Evolutionary conservation across 2,797 vertebrate species (phyloP), one percentile per base, ranked within the genome.

Genomic region (Alosa sapidissima): DNA sequence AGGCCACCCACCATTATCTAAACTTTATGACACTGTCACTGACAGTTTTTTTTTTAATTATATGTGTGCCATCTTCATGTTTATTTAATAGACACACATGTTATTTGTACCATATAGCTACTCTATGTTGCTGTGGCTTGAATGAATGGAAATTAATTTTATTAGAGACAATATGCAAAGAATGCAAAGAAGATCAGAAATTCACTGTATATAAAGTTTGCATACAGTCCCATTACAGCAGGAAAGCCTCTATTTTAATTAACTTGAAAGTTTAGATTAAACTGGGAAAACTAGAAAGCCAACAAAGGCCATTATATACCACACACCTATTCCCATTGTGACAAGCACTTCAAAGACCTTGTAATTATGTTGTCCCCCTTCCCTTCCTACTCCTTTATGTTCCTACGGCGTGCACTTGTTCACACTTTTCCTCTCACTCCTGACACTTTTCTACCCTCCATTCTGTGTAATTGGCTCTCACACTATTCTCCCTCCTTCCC

Each of bases 321-420:
- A 24, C 3, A 41, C 41, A 41, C 41, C 24, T 36, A 11, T 65
- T 75, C 85, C 48, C 85, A 60, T 16, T 52, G 65, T 58, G 62
- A 81, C 65, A 33, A 85, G 45, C 28, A 11, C 51, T 33, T 51
- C n/a, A 81, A 81, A 33, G 24, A 24, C 11, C 49, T 9, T 11
- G 19, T 85, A 58, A 83, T 60, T 83, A 60, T 24, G 45, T 11
- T 83, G 41, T 83, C 85, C 58, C 6, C 36, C 14, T 13, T 58
- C 58, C 84, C 83, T 36, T 28, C 33, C 33, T 33, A 48, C 33
- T 24, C 36, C 52, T 3, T 36, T 82, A 83, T 51, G 16, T 33
- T 16, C 81, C 51, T 54, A 13, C 48, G 62, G 52, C n/a, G 54
- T 36, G 11, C 4, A 60, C 21, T 41, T n/a, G 21, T 11, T 48